These are phyloP conservation scores for Lipotes vexillifer DNA, from an alignment of 2,113 vertebrate species.

Conservation along the genomic window DNA sequence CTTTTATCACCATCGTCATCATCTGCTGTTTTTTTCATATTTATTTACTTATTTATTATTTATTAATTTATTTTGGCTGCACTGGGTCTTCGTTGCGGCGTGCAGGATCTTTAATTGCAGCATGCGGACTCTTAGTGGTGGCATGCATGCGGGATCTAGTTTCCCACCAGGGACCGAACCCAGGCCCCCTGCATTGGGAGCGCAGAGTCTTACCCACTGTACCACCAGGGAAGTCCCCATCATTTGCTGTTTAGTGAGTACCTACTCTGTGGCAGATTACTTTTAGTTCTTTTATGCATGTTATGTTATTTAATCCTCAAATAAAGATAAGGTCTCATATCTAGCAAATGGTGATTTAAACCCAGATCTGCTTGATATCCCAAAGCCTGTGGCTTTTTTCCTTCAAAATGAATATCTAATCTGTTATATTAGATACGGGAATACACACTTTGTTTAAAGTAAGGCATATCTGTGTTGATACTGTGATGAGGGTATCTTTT, in stretches of 20 bases:
- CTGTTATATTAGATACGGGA: not conserved
- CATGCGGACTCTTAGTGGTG: too few relatives aligned
- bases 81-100: rapidly evolving
- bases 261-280: not conserved
- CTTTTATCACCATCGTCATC: not conserved
- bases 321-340: not conserved
- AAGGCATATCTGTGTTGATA: not conserved
- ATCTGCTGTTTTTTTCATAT: too few relatives aligned
- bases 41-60: too few relatives aligned
- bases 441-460: not conserved
- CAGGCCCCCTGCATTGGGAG: too few relatives aligned
- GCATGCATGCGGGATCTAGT: too few relatives aligned
- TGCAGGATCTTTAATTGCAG: too few relatives aligned
- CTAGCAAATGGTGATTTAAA: not conserved
- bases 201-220: too few relatives aligned
- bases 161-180: too few relatives aligned
- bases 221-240: not conserved
- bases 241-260: not conserved
- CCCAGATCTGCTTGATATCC: not conserved
- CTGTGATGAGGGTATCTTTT: not conserved
- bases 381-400: not conserved
- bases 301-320: not conserved
- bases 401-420: not conserved
- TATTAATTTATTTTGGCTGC: too few relatives aligned
- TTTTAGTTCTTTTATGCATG: not conserved